Evolutionary conservation across 2,113 vertebrate species (phyloP).

Genomic region (Cettia cetti): DNA sequence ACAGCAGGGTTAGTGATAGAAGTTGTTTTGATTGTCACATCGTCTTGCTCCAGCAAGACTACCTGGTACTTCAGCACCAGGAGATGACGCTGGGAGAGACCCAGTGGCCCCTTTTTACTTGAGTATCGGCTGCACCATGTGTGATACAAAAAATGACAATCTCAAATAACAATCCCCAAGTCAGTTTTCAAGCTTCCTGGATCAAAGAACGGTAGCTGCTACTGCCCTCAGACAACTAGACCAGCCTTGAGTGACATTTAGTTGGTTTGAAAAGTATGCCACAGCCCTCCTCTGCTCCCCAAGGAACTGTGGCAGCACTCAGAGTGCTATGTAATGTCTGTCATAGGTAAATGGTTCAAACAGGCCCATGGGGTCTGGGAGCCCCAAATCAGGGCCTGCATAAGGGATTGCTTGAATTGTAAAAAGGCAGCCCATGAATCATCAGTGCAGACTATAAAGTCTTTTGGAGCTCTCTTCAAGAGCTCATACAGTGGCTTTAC

Average conservation of each 20-base stretch:
- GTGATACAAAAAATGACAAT: background rate
- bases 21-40: background rate
- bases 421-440: background rate
- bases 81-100: background rate
- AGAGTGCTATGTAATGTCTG: fast-evolving
- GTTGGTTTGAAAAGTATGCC: background rate
- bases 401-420: background rate
- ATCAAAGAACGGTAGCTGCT: background rate
- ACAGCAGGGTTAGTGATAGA: background rate
- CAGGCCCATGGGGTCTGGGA: background rate
- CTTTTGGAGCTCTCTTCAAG: background rate
- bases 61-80: background rate
- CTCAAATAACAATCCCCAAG: background rate
- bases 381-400: background rate
- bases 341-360: background rate
- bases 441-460: background rate
- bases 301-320: fast-evolving
- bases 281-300: background rate
- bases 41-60: background rate
- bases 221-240: background rate
- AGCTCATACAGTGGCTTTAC: background rate
- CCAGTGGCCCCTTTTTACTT: background rate
- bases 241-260: background rate
- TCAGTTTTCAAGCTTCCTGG: background rate
- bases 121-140: fast-evolving